These are phyloP conservation scores for Axis porcinus DNA, from an alignment of 2,113 vertebrate species.

Conservation along the genomic window DNA sequence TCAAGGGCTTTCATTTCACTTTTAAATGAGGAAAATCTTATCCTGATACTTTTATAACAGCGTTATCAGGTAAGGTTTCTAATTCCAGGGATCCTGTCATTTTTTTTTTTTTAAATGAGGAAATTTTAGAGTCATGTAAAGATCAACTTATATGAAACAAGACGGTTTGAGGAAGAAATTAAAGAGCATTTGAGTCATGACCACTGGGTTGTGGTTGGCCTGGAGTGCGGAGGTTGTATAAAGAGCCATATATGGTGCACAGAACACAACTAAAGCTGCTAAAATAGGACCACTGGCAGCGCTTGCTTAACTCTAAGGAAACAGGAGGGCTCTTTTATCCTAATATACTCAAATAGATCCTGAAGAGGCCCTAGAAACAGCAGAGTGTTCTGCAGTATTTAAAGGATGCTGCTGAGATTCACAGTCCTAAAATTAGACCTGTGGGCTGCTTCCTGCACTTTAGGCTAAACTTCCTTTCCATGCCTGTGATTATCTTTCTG, in stretches of 20 bases:
- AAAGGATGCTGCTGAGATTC: neutral
- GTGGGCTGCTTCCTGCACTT: neutral
- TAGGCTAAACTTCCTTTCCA: neutral
- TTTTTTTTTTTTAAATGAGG: constrained; percentile 17
- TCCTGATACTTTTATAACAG: neutral
- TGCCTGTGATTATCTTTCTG: neutral
- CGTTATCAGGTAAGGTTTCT: neutral
- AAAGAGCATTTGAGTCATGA: neutral
- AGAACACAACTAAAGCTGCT: neutral
- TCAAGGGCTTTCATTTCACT: neutral
- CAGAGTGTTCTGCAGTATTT: neutral
- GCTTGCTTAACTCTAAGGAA: neutral
- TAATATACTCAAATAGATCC: neutral
- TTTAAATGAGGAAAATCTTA: constrained; percentile 5
- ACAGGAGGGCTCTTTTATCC: neutral
- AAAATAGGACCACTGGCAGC: neutral
- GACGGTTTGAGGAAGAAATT: constrained; percentile 27
- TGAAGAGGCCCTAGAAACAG: neutral
- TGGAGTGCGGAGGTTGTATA: neutral
- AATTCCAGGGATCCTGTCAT: neutral
- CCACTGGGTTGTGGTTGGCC: neutral
- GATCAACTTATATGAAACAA: constrained; percentile 11
- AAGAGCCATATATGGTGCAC: neutral
- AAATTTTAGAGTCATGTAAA: constrained; percentile 38
- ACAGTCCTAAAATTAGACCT: constrained; percentile 23